Evolutionary conservation across 2,797 vertebrate genomes (phyloP).

Genomic region (Chiropotes sagulatus): DNA sequence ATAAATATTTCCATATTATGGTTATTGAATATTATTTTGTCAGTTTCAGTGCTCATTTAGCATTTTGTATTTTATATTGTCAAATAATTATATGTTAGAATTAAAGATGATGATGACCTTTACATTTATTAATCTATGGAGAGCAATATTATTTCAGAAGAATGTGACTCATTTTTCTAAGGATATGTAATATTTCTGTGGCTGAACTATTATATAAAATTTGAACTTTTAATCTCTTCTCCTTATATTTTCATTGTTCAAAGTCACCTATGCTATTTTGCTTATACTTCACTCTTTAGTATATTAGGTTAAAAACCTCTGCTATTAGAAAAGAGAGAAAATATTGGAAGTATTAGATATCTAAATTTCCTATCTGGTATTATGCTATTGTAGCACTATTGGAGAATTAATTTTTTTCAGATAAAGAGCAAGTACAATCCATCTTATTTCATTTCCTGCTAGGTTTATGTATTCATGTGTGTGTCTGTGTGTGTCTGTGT

Average conservation of each 20-base stretch:
- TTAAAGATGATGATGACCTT: background rate
- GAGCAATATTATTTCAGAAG: background rate
- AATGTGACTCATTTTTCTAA: background rate
- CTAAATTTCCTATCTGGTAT: background rate
- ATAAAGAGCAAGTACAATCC: background rate
- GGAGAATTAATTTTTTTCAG: background rate
- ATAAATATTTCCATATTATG: background rate
- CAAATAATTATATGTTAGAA: background rate
- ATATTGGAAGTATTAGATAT: background rate
- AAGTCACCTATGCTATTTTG: background rate
- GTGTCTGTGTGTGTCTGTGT: fast-evolving
- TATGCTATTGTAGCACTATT: background rate
- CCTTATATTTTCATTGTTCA: background rate
- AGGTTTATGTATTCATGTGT: background rate
- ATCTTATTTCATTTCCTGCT: background rate
- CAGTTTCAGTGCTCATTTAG: background rate
- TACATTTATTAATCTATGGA: constrained; percentile 17
- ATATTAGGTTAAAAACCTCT: background rate
- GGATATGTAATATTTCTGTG: background rate
- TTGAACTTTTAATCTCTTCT: background rate
- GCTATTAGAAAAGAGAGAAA: background rate
- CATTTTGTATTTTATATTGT: background rate
- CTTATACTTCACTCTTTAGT: background rate
- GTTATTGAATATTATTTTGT: background rate
- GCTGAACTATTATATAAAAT: background rate